Evolutionary conservation across 2,888 invertebrate species (phyloP).

Genomic region (Therioaphis trifolii): DNA sequence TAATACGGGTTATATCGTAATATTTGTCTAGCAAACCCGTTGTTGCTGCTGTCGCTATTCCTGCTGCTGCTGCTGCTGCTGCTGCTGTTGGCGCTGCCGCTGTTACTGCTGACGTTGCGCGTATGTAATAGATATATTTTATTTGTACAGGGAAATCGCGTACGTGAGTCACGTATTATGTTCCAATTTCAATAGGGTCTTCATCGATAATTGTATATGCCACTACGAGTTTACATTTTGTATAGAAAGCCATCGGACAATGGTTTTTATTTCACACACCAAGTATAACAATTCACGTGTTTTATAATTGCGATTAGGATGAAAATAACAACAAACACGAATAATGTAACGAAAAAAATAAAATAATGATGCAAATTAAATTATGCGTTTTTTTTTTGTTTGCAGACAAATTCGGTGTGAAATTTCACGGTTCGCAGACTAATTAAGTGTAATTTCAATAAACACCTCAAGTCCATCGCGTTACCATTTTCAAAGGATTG

Average conservation of each 20-base stretch:
- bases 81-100: not conserved
- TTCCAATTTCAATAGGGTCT: constrained; percentile 48
- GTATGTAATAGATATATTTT: not conserved
- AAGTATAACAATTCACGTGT: not conserved
- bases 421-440: not conserved
- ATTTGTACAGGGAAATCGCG: constrained; percentile 20
- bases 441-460: constrained; percentile 10
- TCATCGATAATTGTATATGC: constrained; percentile 26
- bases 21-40: not conserved
- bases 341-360: not conserved
- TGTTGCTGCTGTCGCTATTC: not conserved
- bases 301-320: not conserved
- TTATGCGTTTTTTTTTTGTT: not conserved
- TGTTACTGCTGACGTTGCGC: not conserved
- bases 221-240: not conserved
- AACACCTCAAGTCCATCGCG: not conserved
- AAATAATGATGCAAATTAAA: not conserved
- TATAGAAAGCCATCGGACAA: not conserved
- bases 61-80: not conserved
- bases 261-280: not conserved
- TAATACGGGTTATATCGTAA: not conserved
- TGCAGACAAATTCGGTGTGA: not conserved
- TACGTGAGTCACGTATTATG: constrained; percentile 47
- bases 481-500: not conserved
- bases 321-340: not conserved